Percentiles rank a stretch among this genome's conserved stretches.
Evolutionary conservation across 2,797 vertebrate species (phyloP).

Genomic region (Anableps anableps): DNA sequence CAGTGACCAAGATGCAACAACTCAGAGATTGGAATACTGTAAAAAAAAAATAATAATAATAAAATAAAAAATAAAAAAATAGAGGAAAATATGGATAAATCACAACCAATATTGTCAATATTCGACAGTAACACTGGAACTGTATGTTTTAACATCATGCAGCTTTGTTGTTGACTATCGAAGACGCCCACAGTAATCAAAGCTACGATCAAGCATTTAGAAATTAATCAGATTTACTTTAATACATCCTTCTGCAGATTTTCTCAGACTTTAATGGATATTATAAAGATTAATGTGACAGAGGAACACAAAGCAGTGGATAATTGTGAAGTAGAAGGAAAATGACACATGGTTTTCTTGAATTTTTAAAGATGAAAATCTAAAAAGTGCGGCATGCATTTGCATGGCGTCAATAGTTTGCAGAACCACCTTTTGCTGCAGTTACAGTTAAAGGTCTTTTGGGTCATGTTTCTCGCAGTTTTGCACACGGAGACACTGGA

Average conservation of each 20-base stretch:
- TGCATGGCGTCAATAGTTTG: too few species aligned
- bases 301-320: background rate
- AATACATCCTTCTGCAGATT: background rate
- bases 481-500: too few species aligned
- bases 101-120: too few species aligned
- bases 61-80: background rate
- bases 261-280: background rate
- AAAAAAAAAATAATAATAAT: background rate
- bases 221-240: background rate
- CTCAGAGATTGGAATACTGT: background rate
- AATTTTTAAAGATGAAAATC: background rate
- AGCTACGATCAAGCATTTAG: background rate
- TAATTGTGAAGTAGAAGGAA: background rate
- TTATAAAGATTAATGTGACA: background rate
- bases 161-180: background rate
- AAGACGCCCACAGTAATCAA: background rate
- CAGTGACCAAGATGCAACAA: background rate
- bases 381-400: background rate
- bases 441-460: too few species aligned
- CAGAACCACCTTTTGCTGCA: too few species aligned
- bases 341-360: background rate
- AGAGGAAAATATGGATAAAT: background rate
- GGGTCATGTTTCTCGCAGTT: too few species aligned
- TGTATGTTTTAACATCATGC: too few species aligned
- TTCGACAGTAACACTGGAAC: too few species aligned